These are phyloP conservation scores for Dendrolimus kikuchii DNA, from an alignment of 1,140 invertebrate species.

Conservation along the genomic window DNA sequence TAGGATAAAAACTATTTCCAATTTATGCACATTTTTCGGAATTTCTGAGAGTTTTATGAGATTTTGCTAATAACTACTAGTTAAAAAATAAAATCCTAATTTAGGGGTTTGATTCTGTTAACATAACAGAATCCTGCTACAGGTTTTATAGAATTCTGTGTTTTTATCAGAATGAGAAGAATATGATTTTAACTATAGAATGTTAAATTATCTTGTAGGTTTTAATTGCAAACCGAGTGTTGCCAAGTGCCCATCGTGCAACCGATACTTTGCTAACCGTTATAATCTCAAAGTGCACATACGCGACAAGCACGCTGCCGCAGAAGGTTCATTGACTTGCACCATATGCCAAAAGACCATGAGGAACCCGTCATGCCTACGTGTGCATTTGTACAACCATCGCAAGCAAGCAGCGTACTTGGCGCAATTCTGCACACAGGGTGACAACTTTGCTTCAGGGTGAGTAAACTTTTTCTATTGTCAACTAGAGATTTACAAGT, in stretches of 20 bases:
- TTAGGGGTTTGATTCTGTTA: too few relatives aligned
- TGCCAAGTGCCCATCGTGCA: constrained; percentile 74
- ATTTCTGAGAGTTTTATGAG: too few relatives aligned
- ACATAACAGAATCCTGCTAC: too few relatives aligned
- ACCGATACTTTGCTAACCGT: constrained; percentile 74
- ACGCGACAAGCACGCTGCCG: constrained; percentile 73
- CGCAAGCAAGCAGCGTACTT: constrained; percentile 70
- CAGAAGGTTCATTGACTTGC: constrained; percentile 70
- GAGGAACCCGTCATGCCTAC: constrained; percentile 73
- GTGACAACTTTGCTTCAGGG: constrained; percentile 33
- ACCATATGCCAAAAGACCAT: constrained; percentile 74
- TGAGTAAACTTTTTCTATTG: constrained; percentile 2
- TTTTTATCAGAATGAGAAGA: neutral
- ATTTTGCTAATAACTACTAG: too few relatives aligned
- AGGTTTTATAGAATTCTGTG: too few relatives aligned
- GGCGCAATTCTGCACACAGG: constrained; percentile 47
- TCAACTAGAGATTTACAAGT: too few relatives aligned
- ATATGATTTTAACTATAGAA: constrained; percentile 5
- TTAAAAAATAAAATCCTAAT: too few relatives aligned
- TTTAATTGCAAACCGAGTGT: constrained; percentile 69
- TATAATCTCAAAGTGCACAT: constrained; percentile 77
- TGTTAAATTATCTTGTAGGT: constrained; percentile 22
- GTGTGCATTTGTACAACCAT: constrained; percentile 75
- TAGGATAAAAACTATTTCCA: too few relatives aligned
- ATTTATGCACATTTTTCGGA: too few relatives aligned